Percentiles rank a stretch among this genome's conserved stretches.
Conservation (phyloP, 2,797 vertebrate genomes). For the Odontamblyopus lacepedii region DNA sequence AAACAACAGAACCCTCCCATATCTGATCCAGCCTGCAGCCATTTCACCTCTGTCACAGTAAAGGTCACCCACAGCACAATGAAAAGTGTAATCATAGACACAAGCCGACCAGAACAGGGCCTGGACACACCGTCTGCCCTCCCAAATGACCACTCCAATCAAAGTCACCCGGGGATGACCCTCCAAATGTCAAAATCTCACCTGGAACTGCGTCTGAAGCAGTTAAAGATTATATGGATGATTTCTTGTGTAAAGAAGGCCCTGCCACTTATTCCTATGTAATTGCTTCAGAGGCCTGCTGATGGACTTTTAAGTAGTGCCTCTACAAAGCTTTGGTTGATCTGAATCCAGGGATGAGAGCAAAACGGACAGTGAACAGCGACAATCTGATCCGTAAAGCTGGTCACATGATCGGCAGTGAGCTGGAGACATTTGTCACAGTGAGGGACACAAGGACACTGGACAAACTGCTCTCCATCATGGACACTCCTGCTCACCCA, state of each 20-base stretch:
- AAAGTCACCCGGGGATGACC: constrained; percentile 60
- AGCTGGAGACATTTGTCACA: too few relatives aligned
- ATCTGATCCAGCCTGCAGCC: not conserved
- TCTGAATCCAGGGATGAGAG: constrained; percentile 39
- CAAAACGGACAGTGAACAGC: too few relatives aligned
- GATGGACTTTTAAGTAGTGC: constrained; percentile 49
- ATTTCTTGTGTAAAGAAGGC: constrained; percentile 36
- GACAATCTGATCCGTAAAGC: too few relatives aligned
- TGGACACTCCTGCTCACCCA: too few relatives aligned
- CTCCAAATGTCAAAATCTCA: constrained; percentile 61
- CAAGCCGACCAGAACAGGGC: constrained; percentile 55
- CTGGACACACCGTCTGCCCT: constrained; percentile 35
- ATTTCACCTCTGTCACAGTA: constrained; percentile 7
- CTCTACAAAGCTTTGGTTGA: constrained; percentile 22
- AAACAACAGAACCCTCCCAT: not conserved
- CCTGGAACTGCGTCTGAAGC: constrained; percentile 42
- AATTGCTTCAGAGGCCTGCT: constrained; percentile 24
- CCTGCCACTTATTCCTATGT: constrained; percentile 16
- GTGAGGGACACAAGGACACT: too few relatives aligned
- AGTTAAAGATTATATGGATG: constrained; percentile 35
- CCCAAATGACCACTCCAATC: constrained; percentile 58
- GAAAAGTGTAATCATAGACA: constrained; percentile 59
- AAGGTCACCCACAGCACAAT: constrained; percentile 55
- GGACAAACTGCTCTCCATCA: too few relatives aligned
- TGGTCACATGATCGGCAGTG: too few relatives aligned